Base-by-base conservation (phyloP, 2,888 invertebrate species). In the Drosophila rellima region DNA sequence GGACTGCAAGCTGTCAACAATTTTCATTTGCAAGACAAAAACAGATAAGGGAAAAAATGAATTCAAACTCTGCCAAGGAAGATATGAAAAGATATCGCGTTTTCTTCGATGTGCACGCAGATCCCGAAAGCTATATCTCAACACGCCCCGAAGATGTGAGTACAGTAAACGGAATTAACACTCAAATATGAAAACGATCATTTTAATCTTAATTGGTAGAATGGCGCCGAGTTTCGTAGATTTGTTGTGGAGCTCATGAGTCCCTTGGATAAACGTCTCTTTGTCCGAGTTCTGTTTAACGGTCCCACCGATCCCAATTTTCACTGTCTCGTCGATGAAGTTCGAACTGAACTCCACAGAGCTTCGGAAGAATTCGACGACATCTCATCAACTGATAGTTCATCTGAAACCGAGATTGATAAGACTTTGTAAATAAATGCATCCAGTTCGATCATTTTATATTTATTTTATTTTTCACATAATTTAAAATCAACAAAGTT, bases 71-170 rank as follows among this genome's bases (percentile, higher is more conserved):
- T 1, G 17, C 17, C 17, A 11, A 33, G 2, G 6, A 55, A n/a
- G 15, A 13, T 1, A 2, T 3, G 1, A 6, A 17, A n/a, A 11
- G 7, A 20, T 15, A 29, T 47, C 8, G 20, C 18, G 6, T 55
- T 11, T 4, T 15, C 6, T 44, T 55, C 11, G 15, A 44, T 3
- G 29, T 55, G 11, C 18, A 23, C 0, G 3, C 8, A n/a, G 47
- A 20, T 1, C n/a, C 1, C 37, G 7, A 17, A 18, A 31, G 8
- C 31, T 8, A 45, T 7, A 8, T 10, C 0, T 56, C 57, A 3
- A 15, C 47, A 1, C 66, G 65, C 0, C 55, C 65, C n/a, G 66
- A 67, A 26, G 42, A 48, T 11, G 61, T 61, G 6, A 44, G 54
- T 68, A 11, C 5, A 13, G 18, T 13, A 13, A 5, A 5, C 2